phyloP scores from a whole-genome alignment of 2,888 invertebrate species.

The Agonopterix heracliana region DNA sequence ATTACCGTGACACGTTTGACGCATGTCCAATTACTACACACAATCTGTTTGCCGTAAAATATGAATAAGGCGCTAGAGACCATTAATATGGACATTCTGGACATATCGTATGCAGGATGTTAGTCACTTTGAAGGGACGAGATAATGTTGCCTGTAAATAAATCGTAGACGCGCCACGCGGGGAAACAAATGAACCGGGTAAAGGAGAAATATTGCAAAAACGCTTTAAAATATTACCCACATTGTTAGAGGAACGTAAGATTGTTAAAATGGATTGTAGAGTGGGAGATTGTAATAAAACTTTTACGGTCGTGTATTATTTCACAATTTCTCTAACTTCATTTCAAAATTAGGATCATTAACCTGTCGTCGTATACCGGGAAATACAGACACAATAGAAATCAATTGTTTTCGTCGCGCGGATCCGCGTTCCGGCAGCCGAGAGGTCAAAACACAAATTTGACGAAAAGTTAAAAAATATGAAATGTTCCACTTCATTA shows the following conservation, averaged over 20 bases:
- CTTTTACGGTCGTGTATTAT: too few relatives aligned
- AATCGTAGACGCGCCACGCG: conserved; percentile 51
- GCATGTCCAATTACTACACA: conserved; percentile 71
- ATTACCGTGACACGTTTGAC: conserved; percentile 69
- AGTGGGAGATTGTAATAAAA: conserved; percentile 26
- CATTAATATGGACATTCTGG: conserved; percentile 48
- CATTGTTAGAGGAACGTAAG: conserved; percentile 50
- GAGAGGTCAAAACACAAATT: too few relatives aligned
- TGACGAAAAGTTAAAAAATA: too few relatives aligned
- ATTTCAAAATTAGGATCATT: too few relatives aligned
- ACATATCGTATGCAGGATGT: conserved; percentile 37
- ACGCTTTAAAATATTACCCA: conserved; percentile 52
- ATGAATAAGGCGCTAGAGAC: conserved; percentile 54
- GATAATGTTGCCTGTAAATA: conserved; percentile 67
- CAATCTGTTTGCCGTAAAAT: conserved; percentile 68
- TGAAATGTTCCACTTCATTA: too few relatives aligned
- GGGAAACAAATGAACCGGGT: conserved; percentile 59
- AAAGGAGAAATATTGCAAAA: conserved; percentile 67
- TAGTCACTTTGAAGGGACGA: conserved; percentile 60
- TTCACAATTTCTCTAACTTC: too few relatives aligned
- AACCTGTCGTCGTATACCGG: too few relatives aligned
- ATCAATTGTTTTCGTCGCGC: too few relatives aligned
- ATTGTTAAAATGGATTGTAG: conserved; percentile 29
- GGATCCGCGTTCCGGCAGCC: too few relatives aligned
- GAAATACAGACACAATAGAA: too few relatives aligned